Conservation (phyloP, 1,140 invertebrate genomes). For the Drosophila bipectinata region DNA sequence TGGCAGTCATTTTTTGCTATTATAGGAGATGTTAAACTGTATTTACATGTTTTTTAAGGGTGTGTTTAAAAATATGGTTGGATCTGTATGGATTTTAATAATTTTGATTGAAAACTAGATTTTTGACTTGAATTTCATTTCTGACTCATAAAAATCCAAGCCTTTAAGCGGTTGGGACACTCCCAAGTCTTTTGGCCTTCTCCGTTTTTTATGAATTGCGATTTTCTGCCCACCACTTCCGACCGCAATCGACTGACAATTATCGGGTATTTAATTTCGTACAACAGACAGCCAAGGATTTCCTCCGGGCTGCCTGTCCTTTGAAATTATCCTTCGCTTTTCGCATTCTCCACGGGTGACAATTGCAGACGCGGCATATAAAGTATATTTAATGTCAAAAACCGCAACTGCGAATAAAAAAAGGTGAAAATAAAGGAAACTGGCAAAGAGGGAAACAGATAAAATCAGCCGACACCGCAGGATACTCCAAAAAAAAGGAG, state of each 20-base stretch:
- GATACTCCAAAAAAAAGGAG: slow-evolving; percentile 50
- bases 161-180: neutral
- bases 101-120: neutral
- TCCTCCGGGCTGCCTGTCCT: slow-evolving; percentile 2
- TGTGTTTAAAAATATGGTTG: neutral
- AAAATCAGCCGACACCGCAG: slow-evolving; percentile 68
- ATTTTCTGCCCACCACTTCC: slow-evolving; percentile 2
- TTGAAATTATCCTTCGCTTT: slow-evolving; percentile 24
- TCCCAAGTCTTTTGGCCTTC: neutral
- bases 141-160: neutral
- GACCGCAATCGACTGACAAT: slow-evolving; percentile 64
- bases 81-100: neutral
- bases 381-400: slow-evolving; percentile 56
- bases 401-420: slow-evolving; percentile 50
- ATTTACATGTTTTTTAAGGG: slow-evolving; percentile 30
- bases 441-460: slow-evolving; percentile 33
- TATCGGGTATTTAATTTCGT: slow-evolving; percentile 62
- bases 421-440: slow-evolving; percentile 27
- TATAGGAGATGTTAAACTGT: slow-evolving; percentile 50
- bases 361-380: slow-evolving; percentile 45
- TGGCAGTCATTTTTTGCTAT: slow-evolving; percentile 31
- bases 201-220: neutral
- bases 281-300: slow-evolving; percentile 10
- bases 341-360: slow-evolving; percentile 60
- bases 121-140: neutral